Base-by-base conservation (phyloP, 2,113 vertebrate genomes). In the Haplotaxodon microlepis region DNA sequence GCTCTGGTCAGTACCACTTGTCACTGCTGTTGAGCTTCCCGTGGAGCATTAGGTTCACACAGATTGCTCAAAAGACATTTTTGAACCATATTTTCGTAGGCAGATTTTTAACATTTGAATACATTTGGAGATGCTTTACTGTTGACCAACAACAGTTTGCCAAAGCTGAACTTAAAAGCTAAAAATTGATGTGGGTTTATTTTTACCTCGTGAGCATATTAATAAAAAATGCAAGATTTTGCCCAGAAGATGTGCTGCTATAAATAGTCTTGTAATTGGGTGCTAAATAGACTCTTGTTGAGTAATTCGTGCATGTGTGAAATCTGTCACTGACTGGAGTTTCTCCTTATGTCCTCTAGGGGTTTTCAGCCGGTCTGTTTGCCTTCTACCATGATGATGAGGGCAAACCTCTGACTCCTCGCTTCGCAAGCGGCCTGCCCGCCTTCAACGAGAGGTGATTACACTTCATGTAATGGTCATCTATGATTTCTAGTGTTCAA, bases 291-390 rank as follows among this genome's bases (percentile, higher is more conserved):
- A 50, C 27, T 50, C 16, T 6, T 19, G 24, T 29, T 78, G 71
- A 78, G 71, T 12, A 78, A 50, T 47, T 78, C 31, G 14, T 1
- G 1, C 40, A 45, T n/a, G 40, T 76, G 71, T 29, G 13, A 47
- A 45, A 29, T 76, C 9, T 29, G 5, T 50, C 40, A 59, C 36
- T 38, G 42, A 42, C 38, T 78, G n/a, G 8, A 84, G 24, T 82
- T 21, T 12, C 45, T 82, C 50, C 13, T 81, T 87, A 10, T 45
- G 10, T 59, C 84, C 81, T 21, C 36, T 84, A 99, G 99, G 99
- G 99, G 8, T 99, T 99, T 92, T 99, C 99, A 14, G 99, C 99
- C 9, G 98, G 99, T 11, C 96, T 99, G 1, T 99, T 99, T 93
- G 99, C 99, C 4, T 99, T 99, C 95, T 99, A 98, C 94, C 98